phyloP scores from a whole-genome alignment of 2,888 invertebrate genomes.

The Drosophila mercatorum region DNA sequence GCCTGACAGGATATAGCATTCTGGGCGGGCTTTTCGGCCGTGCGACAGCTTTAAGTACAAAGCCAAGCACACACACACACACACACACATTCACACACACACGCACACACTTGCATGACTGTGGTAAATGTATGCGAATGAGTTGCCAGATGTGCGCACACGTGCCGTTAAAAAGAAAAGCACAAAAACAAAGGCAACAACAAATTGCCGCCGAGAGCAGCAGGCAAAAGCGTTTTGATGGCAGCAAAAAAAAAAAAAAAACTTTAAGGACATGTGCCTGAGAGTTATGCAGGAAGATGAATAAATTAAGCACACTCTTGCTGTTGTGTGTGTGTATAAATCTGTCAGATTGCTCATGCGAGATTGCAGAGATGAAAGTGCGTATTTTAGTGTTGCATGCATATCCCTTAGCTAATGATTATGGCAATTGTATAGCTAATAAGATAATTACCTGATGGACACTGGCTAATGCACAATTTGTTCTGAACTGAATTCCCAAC shows the following conservation, averaged over 20 bases:
- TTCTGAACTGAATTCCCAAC: constrained; percentile 45
- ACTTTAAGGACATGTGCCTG: constrained; percentile 52
- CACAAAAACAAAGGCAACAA: constrained; percentile 25
- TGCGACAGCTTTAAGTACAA: constrained; percentile 70
- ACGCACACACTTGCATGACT: constrained; percentile 2
- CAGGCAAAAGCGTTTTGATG: constrained; percentile 46
- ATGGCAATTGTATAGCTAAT: background rate
- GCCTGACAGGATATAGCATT: constrained; percentile 67
- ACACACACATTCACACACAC: background rate
- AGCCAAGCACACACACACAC: constrained; percentile 37
- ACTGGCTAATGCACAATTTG: constrained; percentile 39
- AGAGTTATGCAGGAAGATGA: constrained; percentile 63
- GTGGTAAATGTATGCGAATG: constrained; percentile 42
- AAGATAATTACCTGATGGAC: background rate
- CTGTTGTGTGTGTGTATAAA: constrained; percentile 24
- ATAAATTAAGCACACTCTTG: constrained; percentile 58
- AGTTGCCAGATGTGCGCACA: constrained; percentile 72
- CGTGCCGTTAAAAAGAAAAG: constrained; percentile 63
- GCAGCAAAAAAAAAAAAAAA: constrained; percentile 23
- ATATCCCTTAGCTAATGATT: constrained; percentile 22
- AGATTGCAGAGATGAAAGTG: constrained; percentile 48
- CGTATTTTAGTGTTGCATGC: constrained; percentile 34
- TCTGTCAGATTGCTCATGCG: constrained; percentile 66
- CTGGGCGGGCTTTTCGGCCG: constrained; percentile 43
- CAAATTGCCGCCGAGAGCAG: constrained; percentile 43